Evolutionary conservation across 1,140 invertebrate species (phyloP).

Genomic region (Drosophila repleta): DNA sequence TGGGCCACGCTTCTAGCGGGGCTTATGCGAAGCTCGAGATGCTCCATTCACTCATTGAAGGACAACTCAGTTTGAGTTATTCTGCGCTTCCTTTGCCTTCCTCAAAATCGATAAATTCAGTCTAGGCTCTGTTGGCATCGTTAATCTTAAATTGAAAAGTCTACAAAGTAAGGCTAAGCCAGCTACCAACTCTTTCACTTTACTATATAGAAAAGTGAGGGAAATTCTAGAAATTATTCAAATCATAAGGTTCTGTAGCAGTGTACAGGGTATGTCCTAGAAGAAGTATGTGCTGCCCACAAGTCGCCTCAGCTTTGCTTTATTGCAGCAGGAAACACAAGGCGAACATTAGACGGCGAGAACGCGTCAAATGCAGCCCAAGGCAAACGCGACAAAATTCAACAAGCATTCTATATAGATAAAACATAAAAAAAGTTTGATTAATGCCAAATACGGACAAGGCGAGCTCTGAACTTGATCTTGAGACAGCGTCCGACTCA

Average conservation of each 20-base stretch:
- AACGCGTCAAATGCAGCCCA: conserved; percentile 15
- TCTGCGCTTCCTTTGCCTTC: too few relatives aligned
- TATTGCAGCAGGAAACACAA: conserved; percentile 59
- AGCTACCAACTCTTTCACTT: too few relatives aligned
- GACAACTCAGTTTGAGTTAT: too few relatives aligned
- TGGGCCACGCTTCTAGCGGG: too few relatives aligned
- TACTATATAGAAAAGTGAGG: too few relatives aligned
- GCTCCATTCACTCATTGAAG: neutral
- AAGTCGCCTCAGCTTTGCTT: neutral
- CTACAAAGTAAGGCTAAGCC: too few relatives aligned
- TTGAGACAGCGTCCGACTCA: conserved; percentile 55
- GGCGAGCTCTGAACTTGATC: conserved; percentile 78
- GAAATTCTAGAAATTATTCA: too few relatives aligned
- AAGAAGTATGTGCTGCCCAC: neutral
- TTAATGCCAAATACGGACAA: conserved; percentile 70
- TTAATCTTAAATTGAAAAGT: too few relatives aligned
- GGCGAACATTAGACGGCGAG: conserved; percentile 22
- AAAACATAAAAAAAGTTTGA: conserved; percentile 41
- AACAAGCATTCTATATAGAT: conserved; percentile 49
- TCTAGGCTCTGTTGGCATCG: neutral
- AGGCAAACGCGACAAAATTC: conserved; percentile 40
- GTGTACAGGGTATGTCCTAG: neutral
- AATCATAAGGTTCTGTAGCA: too few relatives aligned
- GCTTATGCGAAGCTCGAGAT: neutral
- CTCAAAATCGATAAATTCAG: neutral